Base-by-base conservation (phyloP, 2,888 invertebrate species). In the Cenopis cana region DNA sequence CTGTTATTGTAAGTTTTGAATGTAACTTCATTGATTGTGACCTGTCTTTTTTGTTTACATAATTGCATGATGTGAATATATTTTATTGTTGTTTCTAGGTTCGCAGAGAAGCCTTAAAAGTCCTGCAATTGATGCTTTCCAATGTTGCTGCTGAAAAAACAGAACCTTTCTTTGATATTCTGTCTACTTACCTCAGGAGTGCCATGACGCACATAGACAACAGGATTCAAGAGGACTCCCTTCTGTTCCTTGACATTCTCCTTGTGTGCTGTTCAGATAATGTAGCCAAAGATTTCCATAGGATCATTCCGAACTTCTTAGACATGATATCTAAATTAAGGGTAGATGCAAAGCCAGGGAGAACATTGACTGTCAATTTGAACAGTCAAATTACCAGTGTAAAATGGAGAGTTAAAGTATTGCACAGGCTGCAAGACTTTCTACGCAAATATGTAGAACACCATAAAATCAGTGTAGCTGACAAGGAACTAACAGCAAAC, bases 121-220 rank as follows among this genome's bases (percentile, higher is more conserved):
- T 95, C 10, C 78, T 96, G 4, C 91, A 93, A 76, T 78, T 93
- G 24, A 89, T 95, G 67, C 83, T 95, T 3, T 85, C 87, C 29
- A 89, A 87, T 76, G 83, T 86, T 1, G 74, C 79, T 11, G 69
- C 88, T 72, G 93, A 94, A 11, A 95, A 95, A 77, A 85, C 96
- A 14, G 85, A 93, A 52, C 97, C 98, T 11, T 97, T 97, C 85
- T 97, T 96, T 82, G 95, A 96, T 74, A 93, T 97, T 8, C 89
- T 98, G 73, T 95, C 96, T 20, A 96, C 97, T 0, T 97, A 97
- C 85, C 87, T 98, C 59, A 95, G 96, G 66, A 98, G 98, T 90
- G 97, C 97, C 0, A 97, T 98, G 97, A 98, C 98, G 0, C 97
- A 98, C 80, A 97, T 98, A 72, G 95, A 97, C 83, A 94, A 94